Evolutionary conservation across 1,140 invertebrate species (phyloP), one percentile per base, ranked within the genome.

Genomic region (Cyclargus thomasi): DNA sequence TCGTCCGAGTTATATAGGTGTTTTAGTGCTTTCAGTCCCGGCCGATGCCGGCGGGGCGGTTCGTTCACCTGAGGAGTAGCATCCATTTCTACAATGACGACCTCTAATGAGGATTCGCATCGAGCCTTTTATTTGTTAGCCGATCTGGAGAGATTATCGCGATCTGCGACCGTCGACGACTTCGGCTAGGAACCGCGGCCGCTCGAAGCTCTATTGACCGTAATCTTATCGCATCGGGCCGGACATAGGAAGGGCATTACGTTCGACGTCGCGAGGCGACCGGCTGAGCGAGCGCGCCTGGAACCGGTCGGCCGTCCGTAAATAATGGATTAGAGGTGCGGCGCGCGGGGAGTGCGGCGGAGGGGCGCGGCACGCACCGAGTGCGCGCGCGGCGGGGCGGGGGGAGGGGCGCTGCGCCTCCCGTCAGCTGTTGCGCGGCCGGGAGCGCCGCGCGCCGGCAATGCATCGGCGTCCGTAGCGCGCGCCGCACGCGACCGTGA

Each of bases 161-260:
- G 39, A 16, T 11, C 39, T 47, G 39, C 39, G 39, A 16, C 14
- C 39, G 39, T 11, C 39, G 39, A 14, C 18, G 55, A 21, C 17
- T 59, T 2, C 5, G 64, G 68, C 66, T 65, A 70, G 71, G 62
- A 69, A 53, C 67, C 71, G 63, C 35, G 71, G 73, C 70, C 70
- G 73, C 74, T 78, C 71, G 63, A 71, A 75, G 57, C 73, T 73
- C 74, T 74, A 66, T 47, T 70, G 76, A 70, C 72, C 73, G 80
- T 86, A 88, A 86, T 87, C 86, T 89, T 89, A 89, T 89, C 86
- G 80, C 79, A 85, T 86, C 86, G 83, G 85, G 78, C 86, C 86
- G 85, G 86, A 89, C 86, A 89, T 89, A 87, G 86, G 85, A 89
- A 89, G 85, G 85, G 86, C 86, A 89, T 89, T 87, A 89, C 87